Conservation (phyloP, 2,113 vertebrate genomes). For the Emydocephalus ijimae region DNA sequence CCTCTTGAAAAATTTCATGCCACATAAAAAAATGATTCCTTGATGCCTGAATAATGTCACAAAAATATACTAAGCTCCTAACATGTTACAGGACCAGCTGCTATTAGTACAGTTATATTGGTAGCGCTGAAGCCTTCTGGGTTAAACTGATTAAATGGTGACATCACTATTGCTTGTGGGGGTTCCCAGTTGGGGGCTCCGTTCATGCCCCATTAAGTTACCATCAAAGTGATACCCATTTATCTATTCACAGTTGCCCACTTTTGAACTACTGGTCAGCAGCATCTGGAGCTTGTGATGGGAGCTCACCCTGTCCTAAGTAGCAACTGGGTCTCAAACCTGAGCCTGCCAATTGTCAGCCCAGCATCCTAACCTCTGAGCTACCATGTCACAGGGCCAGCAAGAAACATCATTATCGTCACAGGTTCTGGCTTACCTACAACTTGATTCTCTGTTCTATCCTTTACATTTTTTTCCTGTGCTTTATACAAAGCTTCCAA, state of each 20-base stretch:
- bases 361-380: neutral
- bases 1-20: neutral
- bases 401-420: slow-evolving; percentile 4
- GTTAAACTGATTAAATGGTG: too few relatives aligned
- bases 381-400: slow-evolving; percentile 1
- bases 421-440: neutral
- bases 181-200: too few relatives aligned
- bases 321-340: neutral
- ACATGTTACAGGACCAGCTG: neutral
- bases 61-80: slow-evolving; percentile 7
- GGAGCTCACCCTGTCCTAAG: neutral
- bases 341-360: neutral
- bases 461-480: neutral
- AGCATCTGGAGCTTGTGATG: neutral
- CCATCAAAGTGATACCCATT: neutral
- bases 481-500: neutral
- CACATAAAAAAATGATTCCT: neutral
- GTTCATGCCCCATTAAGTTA: too few relatives aligned
- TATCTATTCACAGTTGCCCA: neutral
- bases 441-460: neutral
- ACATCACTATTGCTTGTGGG: too few relatives aligned
- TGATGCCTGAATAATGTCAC: neutral
- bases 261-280: neutral
- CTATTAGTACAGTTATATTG: too few relatives aligned
- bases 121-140: too few relatives aligned